Conservation (phyloP, 2,888 invertebrate genomes). For the Horisme vitalbata region DNA sequence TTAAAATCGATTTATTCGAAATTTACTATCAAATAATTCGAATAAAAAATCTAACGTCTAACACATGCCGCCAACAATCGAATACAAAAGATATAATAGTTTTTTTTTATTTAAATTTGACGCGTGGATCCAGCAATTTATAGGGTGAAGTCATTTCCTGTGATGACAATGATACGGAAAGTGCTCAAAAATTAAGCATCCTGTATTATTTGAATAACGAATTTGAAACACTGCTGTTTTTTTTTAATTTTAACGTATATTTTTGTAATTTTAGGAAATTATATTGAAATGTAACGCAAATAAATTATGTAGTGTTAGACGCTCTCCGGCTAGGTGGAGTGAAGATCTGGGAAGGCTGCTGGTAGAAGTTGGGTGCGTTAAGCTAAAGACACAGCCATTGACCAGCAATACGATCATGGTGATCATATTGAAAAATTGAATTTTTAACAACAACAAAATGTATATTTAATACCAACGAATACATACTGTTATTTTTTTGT, state of each 20-base stretch:
- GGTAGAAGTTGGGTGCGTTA: too few species aligned
- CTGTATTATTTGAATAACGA: constrained; percentile 39
- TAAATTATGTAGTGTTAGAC: too few species aligned
- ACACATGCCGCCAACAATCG: constrained; percentile 46
- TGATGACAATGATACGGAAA: constrained; percentile 72
- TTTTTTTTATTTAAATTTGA: constrained; percentile 55
- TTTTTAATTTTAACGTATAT: neutral
- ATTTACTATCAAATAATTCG: constrained; percentile 10
- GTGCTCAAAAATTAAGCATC: constrained; percentile 37
- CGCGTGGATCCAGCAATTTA: constrained; percentile 61
- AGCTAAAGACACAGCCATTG: too few species aligned
- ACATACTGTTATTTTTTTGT: too few species aligned
- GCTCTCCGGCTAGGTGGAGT: too few species aligned
- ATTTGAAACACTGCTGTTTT: constrained; percentile 13
- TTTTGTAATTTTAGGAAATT: neutral
- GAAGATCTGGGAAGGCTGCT: too few species aligned
- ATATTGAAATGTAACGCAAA: too few species aligned
- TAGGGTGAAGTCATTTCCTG: constrained; percentile 72
- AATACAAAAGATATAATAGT: constrained; percentile 34
- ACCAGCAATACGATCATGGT: too few species aligned
- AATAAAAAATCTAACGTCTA: constrained; percentile 27
- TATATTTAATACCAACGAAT: too few species aligned
- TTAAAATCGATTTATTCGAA: constrained; percentile 12
- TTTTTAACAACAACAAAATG: too few species aligned
- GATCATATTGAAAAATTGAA: too few species aligned